Base-by-base conservation (phyloP, 2,797 vertebrate genomes). In the Mus minutoides region DNA sequence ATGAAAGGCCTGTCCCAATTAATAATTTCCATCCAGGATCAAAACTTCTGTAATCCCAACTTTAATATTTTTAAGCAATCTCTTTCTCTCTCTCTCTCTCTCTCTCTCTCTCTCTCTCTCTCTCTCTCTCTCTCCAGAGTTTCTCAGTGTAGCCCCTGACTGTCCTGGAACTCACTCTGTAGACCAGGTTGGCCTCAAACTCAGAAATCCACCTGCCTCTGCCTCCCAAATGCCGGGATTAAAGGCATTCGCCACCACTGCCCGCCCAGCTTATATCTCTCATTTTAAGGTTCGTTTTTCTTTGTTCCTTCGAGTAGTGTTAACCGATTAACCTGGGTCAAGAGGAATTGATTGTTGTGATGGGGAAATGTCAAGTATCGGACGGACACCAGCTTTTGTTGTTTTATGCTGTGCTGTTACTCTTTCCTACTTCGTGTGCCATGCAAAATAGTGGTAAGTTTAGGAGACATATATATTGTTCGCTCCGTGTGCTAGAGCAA, bases 271-370 rank as follows among this genome's bases (percentile, higher is more conserved):
- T 49, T 49, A 60, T 17, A 49, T 46, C 12, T 91, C 80, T 3
- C 12, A 78, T 86, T 75, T 97, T 80, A 88, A 78, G 43, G 16
- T 67, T 97, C 87, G 17, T 60, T 90, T 96, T 92, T 37, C 64
- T 84, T 21, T 83, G 52, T 49, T 73, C 26, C 29, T 79, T 71
- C 80, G 90, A 91, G 76, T 2, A 89, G 34, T 76, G 95, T 93
- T 43, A 67, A 46, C 71, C 73, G 88, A 91, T 90, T 62, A 82
- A 85, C 62, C 24, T 76, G 58, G 85, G 29, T 75, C 93, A 73
- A 64, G 64, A 52, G 78, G 64, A 95, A 62, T 71, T 88, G 40
- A 78, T 69, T 77, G 0, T 79, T 40, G 1, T 95, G 62, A 82
- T 22, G 34, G 67, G 80, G 58, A 67, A 40, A 29, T 79, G 40